These are phyloP conservation scores for Drosophila simulans DNA, from an alignment of 1,140 invertebrate species.

Conservation along the genomic window DNA sequence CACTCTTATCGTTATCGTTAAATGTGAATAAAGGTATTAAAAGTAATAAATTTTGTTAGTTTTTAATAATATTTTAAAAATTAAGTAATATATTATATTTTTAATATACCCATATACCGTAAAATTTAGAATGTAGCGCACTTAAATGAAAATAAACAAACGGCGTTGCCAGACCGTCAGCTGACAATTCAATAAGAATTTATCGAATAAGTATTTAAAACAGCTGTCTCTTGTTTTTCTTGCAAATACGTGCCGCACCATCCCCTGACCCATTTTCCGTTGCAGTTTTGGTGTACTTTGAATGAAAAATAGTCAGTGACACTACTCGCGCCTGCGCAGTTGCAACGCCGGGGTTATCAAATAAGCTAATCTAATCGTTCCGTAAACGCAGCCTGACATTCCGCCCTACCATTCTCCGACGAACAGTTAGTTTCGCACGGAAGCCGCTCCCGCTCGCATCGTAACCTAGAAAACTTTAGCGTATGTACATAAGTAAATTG, in stretches of 20 bases:
- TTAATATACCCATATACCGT: background rate
- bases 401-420: conserved; percentile 8
- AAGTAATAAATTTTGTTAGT: too few species aligned
- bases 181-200: conserved; percentile 5
- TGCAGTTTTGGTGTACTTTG: conserved; percentile 23
- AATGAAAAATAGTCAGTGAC: conserved; percentile 13
- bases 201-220: conserved; percentile 8
- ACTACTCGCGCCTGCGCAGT: conserved; percentile 60
- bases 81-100: background rate
- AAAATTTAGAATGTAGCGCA: conserved; percentile 4
- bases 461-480: conserved; percentile 19
- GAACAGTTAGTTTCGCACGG: conserved; percentile 33
- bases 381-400: conserved; percentile 27
- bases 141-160: conserved; percentile 43
- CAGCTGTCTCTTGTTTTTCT: conserved; percentile 28
- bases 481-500: conserved; percentile 20
- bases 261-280: conserved; percentile 3
- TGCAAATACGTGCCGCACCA: conserved; percentile 8
- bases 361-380: conserved; percentile 65
- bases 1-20: too few species aligned
- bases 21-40: too few species aligned
- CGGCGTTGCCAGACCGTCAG: conserved; percentile 19
- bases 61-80: background rate
- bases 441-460: conserved; percentile 50
- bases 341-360: conserved; percentile 47